Conservation (phyloP, 1,140 invertebrate species). For the Ips typographus region DNA sequence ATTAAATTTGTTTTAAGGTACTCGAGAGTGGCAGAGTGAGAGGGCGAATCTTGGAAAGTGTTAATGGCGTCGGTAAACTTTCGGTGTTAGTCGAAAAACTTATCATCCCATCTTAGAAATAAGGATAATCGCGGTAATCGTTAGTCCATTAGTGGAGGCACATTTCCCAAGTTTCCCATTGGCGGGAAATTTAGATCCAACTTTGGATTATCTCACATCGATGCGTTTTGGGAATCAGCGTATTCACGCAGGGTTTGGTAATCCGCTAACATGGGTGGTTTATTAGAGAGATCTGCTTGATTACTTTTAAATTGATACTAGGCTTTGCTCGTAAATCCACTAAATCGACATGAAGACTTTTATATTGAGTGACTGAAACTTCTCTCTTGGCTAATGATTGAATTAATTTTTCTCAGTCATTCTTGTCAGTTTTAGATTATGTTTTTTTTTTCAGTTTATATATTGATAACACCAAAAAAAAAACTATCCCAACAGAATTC, state of each 20-base stretch:
- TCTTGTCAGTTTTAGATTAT: no score
- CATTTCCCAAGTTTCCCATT: slow-evolving; percentile 36
- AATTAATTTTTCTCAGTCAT: no score
- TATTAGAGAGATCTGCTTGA: slow-evolving; percentile 19
- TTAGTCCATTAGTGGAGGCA: slow-evolving; percentile 47
- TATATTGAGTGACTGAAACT: no score
- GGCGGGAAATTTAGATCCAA: slow-evolving; percentile 35
- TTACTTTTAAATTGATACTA: slow-evolving; percentile 26
- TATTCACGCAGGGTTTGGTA: slow-evolving; percentile 30
- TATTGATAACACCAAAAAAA: no score
- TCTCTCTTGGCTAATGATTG: no score
- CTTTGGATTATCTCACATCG: slow-evolving; percentile 45
- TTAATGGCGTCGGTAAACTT: slow-evolving; percentile 29
- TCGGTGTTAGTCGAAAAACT: slow-evolving; percentile 41
- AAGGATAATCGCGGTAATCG: slow-evolving; percentile 45
- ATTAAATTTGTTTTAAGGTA: slow-evolving; percentile 30
- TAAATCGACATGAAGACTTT: no score
- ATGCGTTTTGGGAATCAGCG: slow-evolving; percentile 37
- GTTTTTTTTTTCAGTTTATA: no score
- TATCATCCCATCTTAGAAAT: slow-evolving; percentile 43
- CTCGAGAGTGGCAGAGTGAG: not conserved
- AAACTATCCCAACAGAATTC: no score
- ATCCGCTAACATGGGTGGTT: slow-evolving; percentile 32
- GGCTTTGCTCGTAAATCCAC: no score
- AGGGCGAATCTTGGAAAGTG: slow-evolving; percentile 19